Conservation (phyloP, 1,140 invertebrate genomes). For the Ruditapes philippinarum region DNA sequence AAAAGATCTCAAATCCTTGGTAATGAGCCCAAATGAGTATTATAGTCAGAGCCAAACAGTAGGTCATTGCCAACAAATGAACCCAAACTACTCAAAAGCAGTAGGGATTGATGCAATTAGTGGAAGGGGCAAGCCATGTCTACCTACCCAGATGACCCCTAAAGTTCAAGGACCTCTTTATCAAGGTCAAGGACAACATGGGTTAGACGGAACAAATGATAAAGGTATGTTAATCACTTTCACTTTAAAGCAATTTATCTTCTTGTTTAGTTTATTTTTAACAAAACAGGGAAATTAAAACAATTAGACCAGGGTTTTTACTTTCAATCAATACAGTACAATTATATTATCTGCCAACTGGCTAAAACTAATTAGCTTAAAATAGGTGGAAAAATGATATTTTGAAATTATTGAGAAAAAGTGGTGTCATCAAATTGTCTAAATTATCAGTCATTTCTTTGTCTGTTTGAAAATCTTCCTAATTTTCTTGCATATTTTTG, state of each 20-base stretch:
- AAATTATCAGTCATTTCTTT: constrained; percentile 8
- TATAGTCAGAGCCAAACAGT: constrained; percentile 64
- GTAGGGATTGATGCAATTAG: constrained; percentile 54
- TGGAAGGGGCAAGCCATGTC: not conserved
- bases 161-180: not conserved
- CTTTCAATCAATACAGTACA: not conserved
- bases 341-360: not conserved
- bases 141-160: not conserved
- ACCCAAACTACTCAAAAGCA: not conserved
- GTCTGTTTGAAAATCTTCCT: no score
- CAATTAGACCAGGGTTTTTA: constrained; percentile 12
- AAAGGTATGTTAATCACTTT: constrained; percentile 18
- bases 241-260: not conserved
- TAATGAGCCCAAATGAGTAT: constrained; percentile 46
- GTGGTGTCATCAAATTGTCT: not conserved
- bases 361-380: not conserved
- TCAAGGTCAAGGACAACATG: not conserved
- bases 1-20: constrained; percentile 56
- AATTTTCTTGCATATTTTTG: no score
- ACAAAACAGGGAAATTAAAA: not conserved
- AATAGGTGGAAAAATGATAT: not conserved
- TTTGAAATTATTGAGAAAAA: not conserved
- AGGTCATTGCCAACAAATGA: constrained; percentile 53
- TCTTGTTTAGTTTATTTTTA: not conserved
- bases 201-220: not conserved